Base-by-base conservation (phyloP, 2,797 vertebrate species). In the Urophycis tenuis region DNA sequence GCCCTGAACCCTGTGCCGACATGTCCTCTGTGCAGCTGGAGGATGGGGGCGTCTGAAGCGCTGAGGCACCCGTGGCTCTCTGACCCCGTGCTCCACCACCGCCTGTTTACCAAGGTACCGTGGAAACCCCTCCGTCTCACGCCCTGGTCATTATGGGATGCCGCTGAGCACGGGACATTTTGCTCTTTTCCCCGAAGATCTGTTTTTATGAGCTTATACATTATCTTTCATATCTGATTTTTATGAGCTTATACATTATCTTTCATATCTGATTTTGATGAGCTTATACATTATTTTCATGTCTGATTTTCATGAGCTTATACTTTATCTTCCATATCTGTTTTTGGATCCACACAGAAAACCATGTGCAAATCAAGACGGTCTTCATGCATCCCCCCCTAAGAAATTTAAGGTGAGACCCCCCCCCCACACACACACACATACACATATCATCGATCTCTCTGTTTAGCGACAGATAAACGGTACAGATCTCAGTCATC, bases 21-120 rank as follows among this genome's bases (percentile, higher is more conserved):
- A 7, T 64, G 60, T 64, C 60, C 25, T 64, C 60, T 29, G 60
- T 88, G 82, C 84, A 99, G 98, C 67, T 99, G 98, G 96, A 95
- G 98, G 88, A 96, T 98, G 89, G 96, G 96, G 49, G 96, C 98
- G 45, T 88, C 92, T 19, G 95, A 97, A 89, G 92, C 97, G 22
- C 89, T 99, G 84, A 97, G 93, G 85, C 97, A 99, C 81, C 94
- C 95, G 1, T 99, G 98, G 98, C 85, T 99, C 25, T 95, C 95
- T 80, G 93, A 97, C 84, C 87, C 93, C 75, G 90, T 78, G 72
- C 94, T 99, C 81, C 98, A 97, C 89, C 91, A 89, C 85, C 93
- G 82, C 80, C 95, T 99, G 74, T 79, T 85, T 9, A 80, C 90
- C 79, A 92, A 96, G 95, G 96, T 98, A 87, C 72, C 74, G 30